Conservation (phyloP, 2,113 vertebrate genomes). For the Stictonetta naevosa region DNA sequence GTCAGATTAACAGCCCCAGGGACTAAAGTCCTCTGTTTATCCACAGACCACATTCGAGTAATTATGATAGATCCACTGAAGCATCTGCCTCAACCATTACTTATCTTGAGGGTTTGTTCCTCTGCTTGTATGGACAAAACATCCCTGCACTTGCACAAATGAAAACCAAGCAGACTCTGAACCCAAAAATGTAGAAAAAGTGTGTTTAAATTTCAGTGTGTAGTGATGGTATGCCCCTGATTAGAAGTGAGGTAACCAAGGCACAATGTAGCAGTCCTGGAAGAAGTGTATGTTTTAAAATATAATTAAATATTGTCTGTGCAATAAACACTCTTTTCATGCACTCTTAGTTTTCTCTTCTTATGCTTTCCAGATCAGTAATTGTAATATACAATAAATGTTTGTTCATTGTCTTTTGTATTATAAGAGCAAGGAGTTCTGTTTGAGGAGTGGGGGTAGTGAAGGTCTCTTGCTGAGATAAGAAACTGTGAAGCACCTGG, state of each 20-base stretch:
- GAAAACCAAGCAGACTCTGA: not conserved
- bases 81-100: conserved; percentile 34
- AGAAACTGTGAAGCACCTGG: too few species aligned
- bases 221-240: not conserved
- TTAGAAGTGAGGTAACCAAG: not conserved
- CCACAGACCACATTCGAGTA: not conserved
- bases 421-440: too few species aligned
- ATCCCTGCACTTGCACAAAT: not conserved
- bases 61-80: conserved; percentile 49
- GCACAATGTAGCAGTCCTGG: too few species aligned
- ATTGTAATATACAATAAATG: too few species aligned
- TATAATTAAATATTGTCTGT: not conserved
- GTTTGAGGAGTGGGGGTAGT: too few species aligned
- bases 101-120: conserved; percentile 39
- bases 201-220: not conserved
- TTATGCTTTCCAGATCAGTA: not conserved
- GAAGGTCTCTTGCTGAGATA: too few species aligned
- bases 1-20: conserved; percentile 63
- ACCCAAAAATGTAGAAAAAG: not conserved
- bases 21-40: conserved; percentile 56
- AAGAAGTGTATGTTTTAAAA: not conserved
- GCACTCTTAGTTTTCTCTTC: not conserved
- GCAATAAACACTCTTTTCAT: too few species aligned
- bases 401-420: too few species aligned
- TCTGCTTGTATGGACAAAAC: not conserved